phyloP scores from a whole-genome alignment of 2,888 invertebrate species.

The Sminthurides aquaticus region DNA sequence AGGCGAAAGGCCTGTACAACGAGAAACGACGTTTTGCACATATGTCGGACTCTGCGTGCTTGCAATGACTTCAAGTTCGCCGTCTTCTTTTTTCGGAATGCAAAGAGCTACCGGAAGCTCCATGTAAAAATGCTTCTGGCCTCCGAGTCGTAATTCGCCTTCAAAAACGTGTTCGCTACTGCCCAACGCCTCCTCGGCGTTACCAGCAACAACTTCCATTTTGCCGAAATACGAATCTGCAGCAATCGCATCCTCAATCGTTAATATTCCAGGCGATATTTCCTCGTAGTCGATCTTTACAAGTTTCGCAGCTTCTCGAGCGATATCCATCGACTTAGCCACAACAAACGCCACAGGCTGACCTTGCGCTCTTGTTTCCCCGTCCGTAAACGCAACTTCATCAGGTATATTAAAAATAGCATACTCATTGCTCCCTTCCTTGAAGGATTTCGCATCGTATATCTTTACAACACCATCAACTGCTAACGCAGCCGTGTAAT shows the following conservation, averaged over 20 bases:
- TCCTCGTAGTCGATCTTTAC: conserved; percentile 79
- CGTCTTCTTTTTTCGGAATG: conserved; percentile 61
- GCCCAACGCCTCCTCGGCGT: conserved; percentile 60
- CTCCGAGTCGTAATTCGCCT: conserved; percentile 70
- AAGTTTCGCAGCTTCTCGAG: conserved; percentile 71
- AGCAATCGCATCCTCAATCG: conserved; percentile 61
- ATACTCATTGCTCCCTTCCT: conserved; percentile 45
- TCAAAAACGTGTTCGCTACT: conserved; percentile 60
- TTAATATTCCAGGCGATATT: conserved; percentile 53
- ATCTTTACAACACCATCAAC: conserved; percentile 72
- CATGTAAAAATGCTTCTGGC: conserved; percentile 94
- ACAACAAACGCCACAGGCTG: conserved; percentile 73
- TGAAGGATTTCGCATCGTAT: conserved; percentile 59
- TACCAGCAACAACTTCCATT: conserved; percentile 22
- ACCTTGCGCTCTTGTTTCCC: conserved; percentile 53
- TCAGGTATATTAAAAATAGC: conserved; percentile 47
- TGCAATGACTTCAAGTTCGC: conserved; percentile 76
- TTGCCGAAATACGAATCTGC: conserved; percentile 58
- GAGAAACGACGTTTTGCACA: conserved; percentile 50
- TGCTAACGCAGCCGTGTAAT: conserved; percentile 63
- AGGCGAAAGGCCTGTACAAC: conserved; percentile 47
- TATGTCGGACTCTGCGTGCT: conserved; percentile 70
- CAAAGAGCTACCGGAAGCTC: conserved; percentile 61
- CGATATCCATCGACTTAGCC: conserved; percentile 66
- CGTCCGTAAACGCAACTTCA: conserved; percentile 34